Base-by-base conservation (phyloP, 1,140 invertebrate species). In the Eurytemora carolleeae region DNA sequence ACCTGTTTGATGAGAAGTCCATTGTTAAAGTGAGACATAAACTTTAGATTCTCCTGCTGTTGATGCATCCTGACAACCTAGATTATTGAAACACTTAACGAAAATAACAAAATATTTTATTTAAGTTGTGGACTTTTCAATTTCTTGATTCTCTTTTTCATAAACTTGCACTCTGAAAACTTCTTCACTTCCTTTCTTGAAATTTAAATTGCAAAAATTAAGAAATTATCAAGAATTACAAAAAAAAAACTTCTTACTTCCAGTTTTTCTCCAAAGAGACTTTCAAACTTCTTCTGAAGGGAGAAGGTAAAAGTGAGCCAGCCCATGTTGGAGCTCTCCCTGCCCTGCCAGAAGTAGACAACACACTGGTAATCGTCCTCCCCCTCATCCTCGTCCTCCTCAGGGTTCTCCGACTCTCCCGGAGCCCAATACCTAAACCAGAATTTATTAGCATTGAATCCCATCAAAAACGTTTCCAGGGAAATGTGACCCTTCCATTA, bases 291-390 rank as follows among this genome's bases (percentile, higher is more conserved):
- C 70, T 96, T 92, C 74, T 97, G 90, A 59, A 98, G 78, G 66
- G 86, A 88, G 74, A 98, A 98, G 0, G 94, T 98, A 73, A 99
- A 99, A 7, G 91, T 97, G 0, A 98, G 77, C 94, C 94, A 98
- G 20, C 94, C 95, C 92, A 98, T 98, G 74, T 98, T 98, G 54
- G 86, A 84, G 1, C 95, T 93, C 69, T 95, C 84, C 64, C 95
- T 75, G 0, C 93, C 92, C 60, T 62, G 60, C 95, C 95, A 99
- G 74, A 99, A 99, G 72, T 98, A 98, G 7, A 98, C 93, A 26
- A 95, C 88, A 75, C 89, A 96, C 69, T 95, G 87, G 66, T 86
- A 90, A 70, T 94, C 87, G 67, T 92, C 88, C 68, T 88, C 85
- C 44, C 79, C 76, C 53, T 79, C 78, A 24, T 79, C 77, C 24